Percentiles rank a stretch among this genome's conserved stretches.
Evolutionary conservation across 1,140 invertebrate species (phyloP).

Genomic region (Metaphire vulgaris): DNA sequence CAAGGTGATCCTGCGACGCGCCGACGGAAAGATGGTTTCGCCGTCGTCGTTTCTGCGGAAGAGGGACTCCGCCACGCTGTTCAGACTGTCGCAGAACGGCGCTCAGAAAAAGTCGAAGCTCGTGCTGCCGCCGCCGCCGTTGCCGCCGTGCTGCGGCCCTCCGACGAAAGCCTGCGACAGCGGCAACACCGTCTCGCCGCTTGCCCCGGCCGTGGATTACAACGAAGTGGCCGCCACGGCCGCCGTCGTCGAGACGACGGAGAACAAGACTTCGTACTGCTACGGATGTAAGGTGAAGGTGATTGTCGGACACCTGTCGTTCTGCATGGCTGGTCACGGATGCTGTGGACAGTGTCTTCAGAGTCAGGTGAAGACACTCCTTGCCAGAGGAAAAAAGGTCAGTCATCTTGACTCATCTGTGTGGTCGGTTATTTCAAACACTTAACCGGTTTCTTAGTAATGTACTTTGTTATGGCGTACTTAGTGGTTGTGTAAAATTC

Average conservation of each 20-base stretch:
- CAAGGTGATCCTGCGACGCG: not conserved
- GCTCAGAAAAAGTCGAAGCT: not conserved
- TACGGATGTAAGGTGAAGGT: conserved; percentile 19
- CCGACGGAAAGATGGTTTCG: not conserved
- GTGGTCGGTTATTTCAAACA: too few relatives aligned
- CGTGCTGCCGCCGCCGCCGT: too few relatives aligned
- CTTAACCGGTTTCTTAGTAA: too few relatives aligned
- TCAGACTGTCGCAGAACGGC: not conserved
- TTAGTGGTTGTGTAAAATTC: too few relatives aligned
- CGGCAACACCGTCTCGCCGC: not conserved
- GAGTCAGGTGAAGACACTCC: conserved; percentile 39
- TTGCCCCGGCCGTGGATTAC: not conserved
- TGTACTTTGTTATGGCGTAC: too few relatives aligned
- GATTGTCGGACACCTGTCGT: conserved; percentile 32
- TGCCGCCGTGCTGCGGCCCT: too few relatives aligned
- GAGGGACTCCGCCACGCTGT: not conserved
- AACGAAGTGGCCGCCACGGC: not conserved
- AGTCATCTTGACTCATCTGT: not conserved
- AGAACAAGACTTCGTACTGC: conserved; percentile 8
- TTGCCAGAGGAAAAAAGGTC: conserved; percentile 39
- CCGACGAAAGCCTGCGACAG: not conserved
- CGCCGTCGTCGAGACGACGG: not conserved
- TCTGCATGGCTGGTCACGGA: conserved; percentile 37
- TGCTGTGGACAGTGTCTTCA: conserved; percentile 38
- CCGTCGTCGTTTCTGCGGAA: too few relatives aligned